Conservation (phyloP, 2,797 vertebrate genomes). For the Choloepus didactylus region DNA sequence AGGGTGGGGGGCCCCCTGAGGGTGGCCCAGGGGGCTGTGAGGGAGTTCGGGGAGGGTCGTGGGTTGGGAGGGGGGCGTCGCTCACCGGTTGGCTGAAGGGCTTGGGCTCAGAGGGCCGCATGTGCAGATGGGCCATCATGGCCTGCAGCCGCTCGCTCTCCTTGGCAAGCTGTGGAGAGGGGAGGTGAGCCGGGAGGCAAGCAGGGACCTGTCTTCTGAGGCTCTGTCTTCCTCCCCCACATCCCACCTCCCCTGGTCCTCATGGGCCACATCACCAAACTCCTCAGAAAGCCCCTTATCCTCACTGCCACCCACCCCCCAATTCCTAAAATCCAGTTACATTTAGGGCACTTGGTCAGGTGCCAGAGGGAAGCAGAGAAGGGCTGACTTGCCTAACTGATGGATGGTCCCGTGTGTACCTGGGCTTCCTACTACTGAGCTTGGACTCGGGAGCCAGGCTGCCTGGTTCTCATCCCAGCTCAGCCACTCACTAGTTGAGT, state of each 20-base stretch:
- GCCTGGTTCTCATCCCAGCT: background rate
- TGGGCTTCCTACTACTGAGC: background rate
- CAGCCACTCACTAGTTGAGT: background rate
- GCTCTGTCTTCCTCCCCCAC: background rate
- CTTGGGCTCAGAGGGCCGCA: conserved; percentile 99
- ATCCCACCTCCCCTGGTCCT: background rate
- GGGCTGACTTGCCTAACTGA: background rate
- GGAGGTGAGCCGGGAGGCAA: background rate
- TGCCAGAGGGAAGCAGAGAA: background rate
- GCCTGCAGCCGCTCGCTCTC: conserved; percentile 99
- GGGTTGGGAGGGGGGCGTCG: background rate
- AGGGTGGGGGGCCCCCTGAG: background rate
- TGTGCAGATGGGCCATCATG: conserved; percentile 99
- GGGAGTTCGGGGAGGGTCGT: background rate
- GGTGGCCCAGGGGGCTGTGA: background rate
- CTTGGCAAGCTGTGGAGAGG: conserved; percentile 93
- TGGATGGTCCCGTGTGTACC: background rate
- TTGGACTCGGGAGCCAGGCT: background rate
- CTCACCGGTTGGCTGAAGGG: conserved; percentile 98
- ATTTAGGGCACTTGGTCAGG: background rate
- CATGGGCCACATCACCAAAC: background rate
- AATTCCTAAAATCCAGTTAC: conserved; percentile 42
- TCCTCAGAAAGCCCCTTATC: background rate
- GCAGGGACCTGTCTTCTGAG: no score
- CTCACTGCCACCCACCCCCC: background rate